Evolutionary conservation across 30 jellyfish, hydroid and myxozoan species (phyloP).

Genomic region (Haliclystus octoradiatus): DNA sequence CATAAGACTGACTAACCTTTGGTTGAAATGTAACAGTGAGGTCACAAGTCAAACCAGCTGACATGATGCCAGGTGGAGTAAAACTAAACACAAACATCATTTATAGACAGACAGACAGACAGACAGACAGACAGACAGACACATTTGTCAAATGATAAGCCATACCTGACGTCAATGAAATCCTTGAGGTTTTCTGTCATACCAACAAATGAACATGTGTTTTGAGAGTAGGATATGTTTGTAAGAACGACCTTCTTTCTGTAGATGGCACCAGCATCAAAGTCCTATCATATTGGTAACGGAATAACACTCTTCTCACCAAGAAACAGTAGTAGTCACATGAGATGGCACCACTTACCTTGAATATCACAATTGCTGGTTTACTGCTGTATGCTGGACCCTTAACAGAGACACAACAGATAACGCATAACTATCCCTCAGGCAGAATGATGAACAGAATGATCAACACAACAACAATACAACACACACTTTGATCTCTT

Average conservation of each 20-base stretch:
- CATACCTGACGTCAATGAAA: slow-evolving; percentile 79
- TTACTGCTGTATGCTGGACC: slow-evolving; percentile 91
- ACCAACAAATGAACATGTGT: slow-evolving; percentile 72
- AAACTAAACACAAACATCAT: slow-evolving; percentile 21
- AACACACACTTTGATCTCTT: slow-evolving; percentile 43
- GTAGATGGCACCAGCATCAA: slow-evolving; percentile 75
- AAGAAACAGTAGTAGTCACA: too few relatives aligned
- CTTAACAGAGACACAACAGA: too few relatives aligned
- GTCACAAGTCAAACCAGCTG: slow-evolving; percentile 98
- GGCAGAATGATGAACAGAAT: too few relatives aligned
- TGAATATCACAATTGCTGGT: slow-evolving; percentile 79
- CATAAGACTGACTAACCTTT: slow-evolving; percentile 78
- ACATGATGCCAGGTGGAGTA: slow-evolving; percentile 96
- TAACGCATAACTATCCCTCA: too few relatives aligned
- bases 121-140: not conserved
- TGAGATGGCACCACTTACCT: slow-evolving; percentile 51
- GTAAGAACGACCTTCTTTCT: slow-evolving; percentile 84
- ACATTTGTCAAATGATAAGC: too few relatives aligned
- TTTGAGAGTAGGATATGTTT: slow-evolving; percentile 85
- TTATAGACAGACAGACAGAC: not conserved
- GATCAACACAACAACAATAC: too few relatives aligned
- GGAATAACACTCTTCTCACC: too few relatives aligned
- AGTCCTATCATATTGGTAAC: slow-evolving; percentile 63
- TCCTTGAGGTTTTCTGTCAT: slow-evolving; percentile 78
- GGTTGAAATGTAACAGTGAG: slow-evolving; percentile 70